Percentiles rank a stretch among this genome's conserved stretches.
phyloP scores from a whole-genome alignment of 2,113 vertebrate genomes.

The Boulengeromyrus knoepffleri region DNA sequence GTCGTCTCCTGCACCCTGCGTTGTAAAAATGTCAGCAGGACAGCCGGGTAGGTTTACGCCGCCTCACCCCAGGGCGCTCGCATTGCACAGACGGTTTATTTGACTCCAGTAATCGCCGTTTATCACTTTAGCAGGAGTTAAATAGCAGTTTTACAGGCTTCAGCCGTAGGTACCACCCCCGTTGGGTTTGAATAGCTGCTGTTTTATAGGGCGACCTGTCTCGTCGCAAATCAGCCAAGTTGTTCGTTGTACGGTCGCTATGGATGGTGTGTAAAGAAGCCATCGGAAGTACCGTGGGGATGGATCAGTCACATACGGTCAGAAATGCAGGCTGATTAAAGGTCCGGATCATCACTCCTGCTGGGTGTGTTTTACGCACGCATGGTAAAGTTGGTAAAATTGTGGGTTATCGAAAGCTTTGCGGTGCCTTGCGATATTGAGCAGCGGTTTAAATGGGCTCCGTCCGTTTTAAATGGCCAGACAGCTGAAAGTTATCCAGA shows the following conservation, averaged over 20 bases:
- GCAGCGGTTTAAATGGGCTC: neutral
- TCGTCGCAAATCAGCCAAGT: neutral
- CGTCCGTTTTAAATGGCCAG: neutral
- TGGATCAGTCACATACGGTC: neutral
- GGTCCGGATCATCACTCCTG: neutral
- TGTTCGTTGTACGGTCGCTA: neutral
- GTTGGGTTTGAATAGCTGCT: neutral
- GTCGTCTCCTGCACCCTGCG: neutral
- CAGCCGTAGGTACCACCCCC: neutral
- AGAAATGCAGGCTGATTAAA: neutral
- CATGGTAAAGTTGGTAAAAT: neutral
- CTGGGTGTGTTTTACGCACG: neutral
- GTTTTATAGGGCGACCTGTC: neutral
- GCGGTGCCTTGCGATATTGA: neutral
- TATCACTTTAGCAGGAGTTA: neutral
- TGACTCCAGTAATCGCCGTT: neutral
- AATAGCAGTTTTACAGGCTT: neutral
- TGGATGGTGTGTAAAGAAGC: neutral
- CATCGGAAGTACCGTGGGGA: neutral
- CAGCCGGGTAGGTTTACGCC: neutral
- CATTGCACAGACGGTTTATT: neutral
- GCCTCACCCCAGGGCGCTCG: neutral
- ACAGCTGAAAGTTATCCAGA: neutral
- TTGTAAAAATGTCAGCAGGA: neutral
- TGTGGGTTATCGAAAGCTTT: neutral